Evolutionary conservation across 2,888 invertebrate species (phyloP), one percentile per base, ranked within the genome.

Genomic region (Apoda limacodes): DNA sequence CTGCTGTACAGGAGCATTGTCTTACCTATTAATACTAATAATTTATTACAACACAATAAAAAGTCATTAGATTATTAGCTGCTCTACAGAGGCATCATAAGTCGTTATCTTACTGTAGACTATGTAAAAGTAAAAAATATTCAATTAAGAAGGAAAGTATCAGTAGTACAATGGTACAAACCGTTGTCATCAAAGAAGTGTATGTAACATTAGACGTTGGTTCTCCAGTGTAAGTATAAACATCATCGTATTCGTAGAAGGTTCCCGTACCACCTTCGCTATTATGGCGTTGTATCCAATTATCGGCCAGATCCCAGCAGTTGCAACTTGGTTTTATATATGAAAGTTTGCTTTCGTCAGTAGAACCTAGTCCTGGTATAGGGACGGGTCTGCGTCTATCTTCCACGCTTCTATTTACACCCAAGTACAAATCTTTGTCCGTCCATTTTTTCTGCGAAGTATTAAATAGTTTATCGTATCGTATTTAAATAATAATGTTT

Each of bases 401-500:
- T 45, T 62, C 61, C 9, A 43, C 45, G 38, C 71, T 66, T 37
- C 75, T 61, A 32, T 57, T 56, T 24, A 63, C 53, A 9, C 86
- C 86, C 25, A 87, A 58, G 49, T 83, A 87, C 26, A 85, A 48
- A 49, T 83, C 60, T 48, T 83, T 83, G 29, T 83, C 76, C 1
- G 64, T 63, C 87, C 87, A 87, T 22, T 25, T 39, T 14, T 9
- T 21, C 31, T 38, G 33, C 17, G 28, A n/a, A n/a, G n/a, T n/a
- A n/a, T n/a, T n/a, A n/a, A n/a, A n/a, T n/a, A n/a, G n/a, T n/a
- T n/a, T n/a, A n/a, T n/a, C n/a, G n/a, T n/a, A n/a, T n/a, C n/a
- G n/a, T n/a, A n/a, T n/a, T n/a, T n/a, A n/a, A n/a, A n/a, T n/a
- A n/a, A n/a, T n/a, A n/a, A n/a, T n/a, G n/a, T n/a, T n/a, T n/a